Conservation (phyloP, 2,113 vertebrate species). For the Mesitornis unicolor region DNA sequence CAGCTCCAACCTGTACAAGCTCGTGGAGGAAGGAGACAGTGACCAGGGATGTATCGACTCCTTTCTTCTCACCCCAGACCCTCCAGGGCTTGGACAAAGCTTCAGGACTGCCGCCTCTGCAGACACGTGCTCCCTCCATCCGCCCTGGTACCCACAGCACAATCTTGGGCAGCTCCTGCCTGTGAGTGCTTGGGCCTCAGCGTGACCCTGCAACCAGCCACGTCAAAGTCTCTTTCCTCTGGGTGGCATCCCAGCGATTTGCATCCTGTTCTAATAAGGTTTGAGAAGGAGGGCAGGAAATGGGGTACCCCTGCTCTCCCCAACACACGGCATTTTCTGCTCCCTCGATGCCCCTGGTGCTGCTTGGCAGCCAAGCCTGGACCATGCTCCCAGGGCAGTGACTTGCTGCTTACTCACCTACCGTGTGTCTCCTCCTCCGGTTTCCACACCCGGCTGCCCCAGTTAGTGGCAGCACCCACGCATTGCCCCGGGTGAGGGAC, state of each 20-base stretch:
- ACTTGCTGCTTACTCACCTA: conserved; percentile 7
- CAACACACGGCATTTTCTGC: accelerated
- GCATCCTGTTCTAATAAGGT: not conserved
- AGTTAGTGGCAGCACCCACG: not conserved
- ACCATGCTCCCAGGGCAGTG: not conserved
- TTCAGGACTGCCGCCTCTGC: not conserved
- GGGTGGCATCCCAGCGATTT: not conserved
- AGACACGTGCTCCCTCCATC: not conserved
- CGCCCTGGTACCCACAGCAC: not conserved
- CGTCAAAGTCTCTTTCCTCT: not conserved
- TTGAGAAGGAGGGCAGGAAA: not conserved
- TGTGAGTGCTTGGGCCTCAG: accelerated
- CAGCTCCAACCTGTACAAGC: not conserved
- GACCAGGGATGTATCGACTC: accelerated
- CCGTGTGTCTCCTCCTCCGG: not conserved
- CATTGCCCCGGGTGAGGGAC: not conserved
- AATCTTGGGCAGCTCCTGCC: not conserved
- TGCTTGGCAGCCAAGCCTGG: not conserved
- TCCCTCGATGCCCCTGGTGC: accelerated
- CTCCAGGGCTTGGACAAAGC: not conserved
- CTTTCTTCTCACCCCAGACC: not conserved
- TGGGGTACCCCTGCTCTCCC: not conserved
- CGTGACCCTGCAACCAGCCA: not conserved
- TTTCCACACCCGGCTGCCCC: not conserved
- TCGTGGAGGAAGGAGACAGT: accelerated